phyloP scores from a whole-genome alignment of 35 echinoderm and acorn worm genomes.

The Ptychodera flava region DNA sequence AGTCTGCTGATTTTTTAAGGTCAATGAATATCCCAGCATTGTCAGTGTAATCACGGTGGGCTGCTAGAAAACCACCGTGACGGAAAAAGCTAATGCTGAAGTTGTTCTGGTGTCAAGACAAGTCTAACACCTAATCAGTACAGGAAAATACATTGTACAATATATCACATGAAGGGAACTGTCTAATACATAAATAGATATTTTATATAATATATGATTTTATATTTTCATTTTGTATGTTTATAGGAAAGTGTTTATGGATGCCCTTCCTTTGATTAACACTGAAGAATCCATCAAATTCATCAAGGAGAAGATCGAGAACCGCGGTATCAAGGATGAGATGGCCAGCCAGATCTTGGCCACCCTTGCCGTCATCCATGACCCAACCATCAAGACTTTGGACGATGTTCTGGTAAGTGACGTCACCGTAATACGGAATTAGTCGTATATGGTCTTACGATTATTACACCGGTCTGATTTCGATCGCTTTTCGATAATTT shows the following conservation, averaged over 20 bases:
- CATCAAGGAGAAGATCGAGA: constrained; percentile 11
- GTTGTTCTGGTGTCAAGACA: too few species aligned
- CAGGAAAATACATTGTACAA: too few species aligned
- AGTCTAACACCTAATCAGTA: too few species aligned
- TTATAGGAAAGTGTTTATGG: constrained; percentile 43
- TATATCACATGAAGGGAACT: too few species aligned
- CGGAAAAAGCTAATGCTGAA: too few species aligned
- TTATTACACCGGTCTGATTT: background rate
- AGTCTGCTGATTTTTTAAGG: background rate
- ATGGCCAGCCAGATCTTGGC: constrained; percentile 26
- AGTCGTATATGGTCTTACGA: background rate
- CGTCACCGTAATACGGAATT: background rate
- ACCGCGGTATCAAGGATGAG: constrained; percentile 6
- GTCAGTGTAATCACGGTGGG: background rate
- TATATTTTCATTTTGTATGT: too few species aligned
- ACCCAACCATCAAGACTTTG: constrained; percentile 10
- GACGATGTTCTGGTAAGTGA: constrained; percentile 36
- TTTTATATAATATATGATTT: too few species aligned
- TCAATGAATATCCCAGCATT: background rate
- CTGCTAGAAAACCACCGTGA: too few species aligned
- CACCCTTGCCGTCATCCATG: constrained; percentile 25
- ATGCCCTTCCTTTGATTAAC: constrained; percentile 27
- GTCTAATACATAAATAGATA: too few species aligned
- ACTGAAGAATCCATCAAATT: constrained; percentile 35
- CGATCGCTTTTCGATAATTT: background rate